Percentiles rank a stretch among this genome's conserved stretches.
These are phyloP conservation scores for Lytechinus variegatus DNA, from an alignment of 35 echinoderm and acorn worm genomes.

Conservation along the genomic window DNA sequence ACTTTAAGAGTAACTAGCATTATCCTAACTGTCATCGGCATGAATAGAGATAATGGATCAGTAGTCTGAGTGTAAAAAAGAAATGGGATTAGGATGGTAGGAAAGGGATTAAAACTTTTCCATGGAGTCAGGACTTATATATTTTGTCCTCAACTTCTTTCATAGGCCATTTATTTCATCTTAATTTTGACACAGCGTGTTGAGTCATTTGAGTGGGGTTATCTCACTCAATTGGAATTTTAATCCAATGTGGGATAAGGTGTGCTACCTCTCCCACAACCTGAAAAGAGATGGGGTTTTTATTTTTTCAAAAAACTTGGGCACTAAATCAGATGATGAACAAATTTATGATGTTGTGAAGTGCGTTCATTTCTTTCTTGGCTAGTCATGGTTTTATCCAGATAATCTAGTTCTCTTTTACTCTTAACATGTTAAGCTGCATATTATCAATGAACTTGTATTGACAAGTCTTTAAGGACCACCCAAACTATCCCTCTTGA, in stretches of 20 bases:
- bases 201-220: not conserved
- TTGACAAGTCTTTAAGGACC: too few species aligned
- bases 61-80: not conserved
- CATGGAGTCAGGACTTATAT: not conserved
- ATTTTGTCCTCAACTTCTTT: not conserved
- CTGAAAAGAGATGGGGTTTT: too few species aligned
- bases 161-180: not conserved
- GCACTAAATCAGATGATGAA: too few species aligned
- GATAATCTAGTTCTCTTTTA: too few species aligned
- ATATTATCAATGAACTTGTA: too few species aligned
- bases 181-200: not conserved
- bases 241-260: not conserved
- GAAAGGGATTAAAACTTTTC: not conserved
- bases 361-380: too few species aligned
- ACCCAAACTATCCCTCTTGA: too few species aligned
- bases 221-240: not conserved
- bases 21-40: not conserved
- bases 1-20: not conserved
- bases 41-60: not conserved
- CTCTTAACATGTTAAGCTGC: too few species aligned
- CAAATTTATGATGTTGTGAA: too few species aligned
- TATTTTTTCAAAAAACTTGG: too few species aligned
- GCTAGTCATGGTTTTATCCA: too few species aligned
- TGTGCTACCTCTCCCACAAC: too few species aligned
- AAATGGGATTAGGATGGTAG: not conserved